A percentile compares a stretch with the other conserved stretches of the same genome.
These are phyloP conservation scores for Centropus unirufus DNA, from an alignment of 2,113 vertebrate species.

Conservation along the genomic window DNA sequence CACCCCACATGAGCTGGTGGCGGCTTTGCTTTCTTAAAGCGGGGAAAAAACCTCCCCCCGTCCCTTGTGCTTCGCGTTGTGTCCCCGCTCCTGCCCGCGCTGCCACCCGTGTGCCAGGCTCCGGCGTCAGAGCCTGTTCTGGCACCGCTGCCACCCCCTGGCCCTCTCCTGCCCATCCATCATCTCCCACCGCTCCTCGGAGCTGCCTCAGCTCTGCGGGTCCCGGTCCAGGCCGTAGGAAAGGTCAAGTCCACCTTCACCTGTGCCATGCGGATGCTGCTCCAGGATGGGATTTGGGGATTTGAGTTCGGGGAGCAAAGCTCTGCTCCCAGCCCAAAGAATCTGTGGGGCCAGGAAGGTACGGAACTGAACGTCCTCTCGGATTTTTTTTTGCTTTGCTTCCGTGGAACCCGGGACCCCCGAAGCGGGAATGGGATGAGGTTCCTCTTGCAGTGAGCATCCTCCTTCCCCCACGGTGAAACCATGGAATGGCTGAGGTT, in stretches of 20 bases:
- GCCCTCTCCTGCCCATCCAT: not conserved
- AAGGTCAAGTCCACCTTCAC: rapidly evolving
- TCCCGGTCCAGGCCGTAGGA: not conserved
- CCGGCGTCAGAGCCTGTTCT: slow-evolving; percentile 35
- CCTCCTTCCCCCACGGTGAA: not conserved
- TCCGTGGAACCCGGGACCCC: not conserved
- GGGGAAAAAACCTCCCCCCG: rapidly evolving
- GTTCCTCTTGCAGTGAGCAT: not conserved
- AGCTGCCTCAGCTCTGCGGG: rapidly evolving
- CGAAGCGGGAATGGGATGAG: not conserved
- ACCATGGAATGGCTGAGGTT: rapidly evolving
- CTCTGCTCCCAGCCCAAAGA: not conserved
- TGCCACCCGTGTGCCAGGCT: not conserved
- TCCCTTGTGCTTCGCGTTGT: not conserved
- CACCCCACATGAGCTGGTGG: not conserved
- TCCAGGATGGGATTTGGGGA: not conserved
- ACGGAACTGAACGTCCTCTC: not conserved
- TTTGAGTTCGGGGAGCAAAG: not conserved
- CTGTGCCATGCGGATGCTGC: not conserved
- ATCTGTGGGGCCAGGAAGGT: not conserved
- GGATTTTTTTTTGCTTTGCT: not conserved
- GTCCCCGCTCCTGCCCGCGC: not conserved
- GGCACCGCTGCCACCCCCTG: not conserved
- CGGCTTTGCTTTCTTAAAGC: slow-evolving; percentile 7
- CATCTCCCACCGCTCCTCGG: not conserved